phyloP scores from a whole-genome alignment of 2,797 vertebrate species.

The Hemibagrus guttatus region DNA sequence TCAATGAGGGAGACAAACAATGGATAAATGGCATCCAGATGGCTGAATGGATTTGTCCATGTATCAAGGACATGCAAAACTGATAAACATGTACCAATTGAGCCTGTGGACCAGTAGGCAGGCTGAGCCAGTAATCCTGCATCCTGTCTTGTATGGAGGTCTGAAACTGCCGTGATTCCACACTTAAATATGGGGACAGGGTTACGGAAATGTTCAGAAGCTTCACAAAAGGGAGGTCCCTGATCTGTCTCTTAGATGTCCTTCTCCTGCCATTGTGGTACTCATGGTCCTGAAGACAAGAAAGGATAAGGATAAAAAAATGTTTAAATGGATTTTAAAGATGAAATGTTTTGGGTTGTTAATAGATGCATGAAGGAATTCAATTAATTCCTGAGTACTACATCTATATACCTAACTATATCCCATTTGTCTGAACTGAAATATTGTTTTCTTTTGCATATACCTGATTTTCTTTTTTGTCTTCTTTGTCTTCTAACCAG shows the following conservation, averaged over 20 bases:
- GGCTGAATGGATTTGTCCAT: slow-evolving; percentile 7
- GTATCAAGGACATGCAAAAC: slow-evolving; percentile 6
- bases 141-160: slow-evolving; percentile 74
- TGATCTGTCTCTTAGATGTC: slow-evolving; percentile 67
- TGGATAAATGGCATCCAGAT: slow-evolving; percentile 1
- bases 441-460: background rate
- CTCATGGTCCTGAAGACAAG: slow-evolving; percentile 75
- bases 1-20: background rate
- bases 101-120: slow-evolving; percentile 70
- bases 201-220: slow-evolving; percentile 87
- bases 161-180: slow-evolving; percentile 83
- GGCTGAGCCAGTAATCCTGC: slow-evolving; percentile 82
- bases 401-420: background rate
- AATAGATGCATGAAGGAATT: background rate
- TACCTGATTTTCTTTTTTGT: background rate
- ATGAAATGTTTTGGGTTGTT: background rate
- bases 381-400: background rate
- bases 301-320: background rate
- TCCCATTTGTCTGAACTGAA: background rate
- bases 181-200: slow-evolving; percentile 81
- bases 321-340: background rate
- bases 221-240: slow-evolving; percentile 75
- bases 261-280: slow-evolving; percentile 70
- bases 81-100: slow-evolving; percentile 71
- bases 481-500: background rate